Conservation (phyloP, 2,888 invertebrate genomes). For the Piscicola geometra region DNA sequence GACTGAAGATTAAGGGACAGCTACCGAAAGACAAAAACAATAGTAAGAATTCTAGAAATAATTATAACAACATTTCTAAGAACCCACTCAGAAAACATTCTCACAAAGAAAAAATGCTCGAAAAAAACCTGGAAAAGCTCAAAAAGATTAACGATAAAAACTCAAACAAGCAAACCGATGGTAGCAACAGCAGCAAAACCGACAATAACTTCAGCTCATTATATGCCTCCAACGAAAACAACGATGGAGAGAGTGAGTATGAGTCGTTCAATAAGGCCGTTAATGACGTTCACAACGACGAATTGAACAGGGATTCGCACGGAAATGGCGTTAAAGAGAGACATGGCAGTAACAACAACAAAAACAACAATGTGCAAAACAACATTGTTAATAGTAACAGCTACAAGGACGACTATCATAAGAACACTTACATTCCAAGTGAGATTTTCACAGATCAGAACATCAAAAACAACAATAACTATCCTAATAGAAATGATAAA, state of each 20-base stretch:
- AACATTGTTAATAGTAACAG: not conserved
- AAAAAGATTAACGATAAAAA: not conserved
- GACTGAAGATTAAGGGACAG: not conserved
- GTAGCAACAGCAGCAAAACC: too few species aligned
- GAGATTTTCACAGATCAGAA: too few species aligned
- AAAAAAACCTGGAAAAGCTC: not conserved
- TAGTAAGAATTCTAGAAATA: not conserved
- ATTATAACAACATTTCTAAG: not conserved
- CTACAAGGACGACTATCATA: not conserved
- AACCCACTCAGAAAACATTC: not conserved
- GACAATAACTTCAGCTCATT: not conserved
- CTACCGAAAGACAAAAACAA: not conserved
- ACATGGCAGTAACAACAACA: not conserved
- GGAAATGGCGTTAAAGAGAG: not conserved
- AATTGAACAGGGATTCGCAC: too few species aligned
- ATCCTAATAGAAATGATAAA: too few species aligned
- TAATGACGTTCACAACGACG: not conserved
- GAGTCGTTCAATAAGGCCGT: not conserved
- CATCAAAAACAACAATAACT: too few species aligned
- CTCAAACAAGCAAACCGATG: too few species aligned
- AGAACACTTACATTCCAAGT: too few species aligned
- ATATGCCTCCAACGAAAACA: too few species aligned
- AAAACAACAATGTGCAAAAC: conserved; percentile 7
- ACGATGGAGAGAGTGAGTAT: conserved; percentile 1
- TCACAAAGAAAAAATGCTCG: not conserved